These are phyloP conservation scores for Drosophila pandora DNA, from an alignment of 1,140 invertebrate species.

Conservation along the genomic window DNA sequence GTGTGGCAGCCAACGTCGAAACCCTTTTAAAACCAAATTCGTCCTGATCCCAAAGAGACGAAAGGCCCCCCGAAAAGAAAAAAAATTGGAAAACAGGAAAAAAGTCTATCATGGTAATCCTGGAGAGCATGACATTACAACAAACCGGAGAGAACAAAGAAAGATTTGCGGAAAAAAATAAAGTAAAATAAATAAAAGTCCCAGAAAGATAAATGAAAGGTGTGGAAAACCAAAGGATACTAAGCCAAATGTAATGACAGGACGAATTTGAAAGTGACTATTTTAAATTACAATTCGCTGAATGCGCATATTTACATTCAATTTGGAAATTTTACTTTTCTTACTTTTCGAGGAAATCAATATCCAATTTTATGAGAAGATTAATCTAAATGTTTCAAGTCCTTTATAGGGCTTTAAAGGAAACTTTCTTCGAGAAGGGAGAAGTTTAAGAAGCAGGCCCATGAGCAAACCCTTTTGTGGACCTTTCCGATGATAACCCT, in stretches of 20 bases:
- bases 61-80: constrained; percentile 14
- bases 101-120: not conserved
- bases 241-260: not conserved
- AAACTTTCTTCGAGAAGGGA: not conserved
- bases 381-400: not conserved
- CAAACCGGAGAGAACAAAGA: not conserved
- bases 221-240: not conserved
- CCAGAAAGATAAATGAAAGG: not conserved
- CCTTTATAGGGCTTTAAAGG: not conserved
- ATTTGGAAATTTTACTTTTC: too few relatives aligned
- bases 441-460: constrained; percentile 13
- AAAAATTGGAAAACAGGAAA: not conserved
- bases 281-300: too few relatives aligned
- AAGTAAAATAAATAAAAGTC: too few relatives aligned
- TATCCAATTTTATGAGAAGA: not conserved
- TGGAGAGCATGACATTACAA: constrained; percentile 1
- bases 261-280: not conserved
- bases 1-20: constrained; percentile 31
- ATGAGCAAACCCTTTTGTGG: constrained; percentile 21
- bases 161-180: not conserved
- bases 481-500: constrained; percentile 21
- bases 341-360: too few relatives aligned
- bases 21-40: constrained; percentile 39
- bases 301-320: too few relatives aligned
- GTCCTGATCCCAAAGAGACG: not conserved